Conservation (phyloP, 2,888 invertebrate species). For the Drosophila mimica region DNA sequence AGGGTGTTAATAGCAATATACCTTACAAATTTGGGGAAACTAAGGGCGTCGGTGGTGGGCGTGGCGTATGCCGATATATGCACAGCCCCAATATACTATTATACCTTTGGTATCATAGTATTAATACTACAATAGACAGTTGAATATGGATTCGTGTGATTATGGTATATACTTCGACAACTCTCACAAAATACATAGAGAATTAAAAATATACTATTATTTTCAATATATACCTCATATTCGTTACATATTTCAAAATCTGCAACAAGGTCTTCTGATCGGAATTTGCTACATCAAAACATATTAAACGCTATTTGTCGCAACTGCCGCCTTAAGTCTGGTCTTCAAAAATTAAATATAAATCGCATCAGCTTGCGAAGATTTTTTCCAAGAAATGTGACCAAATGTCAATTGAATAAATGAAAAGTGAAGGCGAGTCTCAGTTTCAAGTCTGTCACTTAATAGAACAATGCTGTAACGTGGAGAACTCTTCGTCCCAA, state of each 20-base stretch:
- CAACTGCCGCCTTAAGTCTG: not conserved
- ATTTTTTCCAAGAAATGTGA: slow-evolving; percentile 32
- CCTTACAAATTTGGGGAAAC: too few relatives aligned
- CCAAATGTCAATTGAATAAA: slow-evolving; percentile 56
- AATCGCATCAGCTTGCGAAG: slow-evolving; percentile 29
- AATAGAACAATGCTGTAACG: slow-evolving; percentile 65
- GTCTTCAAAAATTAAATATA: not conserved
- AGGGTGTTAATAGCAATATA: too few relatives aligned
- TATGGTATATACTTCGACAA: not conserved
- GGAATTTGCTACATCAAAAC: too few relatives aligned
- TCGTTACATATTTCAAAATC: not conserved
- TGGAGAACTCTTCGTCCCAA: slow-evolving; percentile 23
- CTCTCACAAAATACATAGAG: not conserved
- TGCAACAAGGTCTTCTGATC: too few relatives aligned
- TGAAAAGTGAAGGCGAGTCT: slow-evolving; percentile 44
- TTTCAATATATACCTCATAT: not conserved
- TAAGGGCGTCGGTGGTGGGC: too few relatives aligned
- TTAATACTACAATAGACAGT: not conserved
- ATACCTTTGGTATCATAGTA: too few relatives aligned
- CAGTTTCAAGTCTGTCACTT: slow-evolving; percentile 56
- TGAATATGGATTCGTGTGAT: too few relatives aligned
- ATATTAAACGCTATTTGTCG: not conserved
- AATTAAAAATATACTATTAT: not conserved
- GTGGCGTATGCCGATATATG: too few relatives aligned
- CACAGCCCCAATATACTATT: too few relatives aligned